A percentile compares a stretch with the other conserved stretches of the same genome.
Conservation (phyloP, 2,888 invertebrate genomes). For the Polymixis flavicincta region DNA sequence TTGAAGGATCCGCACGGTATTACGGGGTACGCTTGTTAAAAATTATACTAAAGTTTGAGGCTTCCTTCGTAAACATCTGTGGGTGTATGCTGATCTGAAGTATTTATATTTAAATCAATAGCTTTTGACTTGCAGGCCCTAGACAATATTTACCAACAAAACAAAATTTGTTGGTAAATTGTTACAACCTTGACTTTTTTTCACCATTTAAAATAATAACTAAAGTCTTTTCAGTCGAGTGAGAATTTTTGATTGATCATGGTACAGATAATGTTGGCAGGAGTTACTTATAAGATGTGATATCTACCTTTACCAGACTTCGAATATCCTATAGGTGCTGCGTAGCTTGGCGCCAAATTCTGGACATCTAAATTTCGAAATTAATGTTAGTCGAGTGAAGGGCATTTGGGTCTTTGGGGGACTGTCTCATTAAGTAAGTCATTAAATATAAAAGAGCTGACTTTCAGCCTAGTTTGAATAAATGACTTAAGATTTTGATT, state of each 20-base stretch:
- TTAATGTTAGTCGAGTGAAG: too few species aligned
- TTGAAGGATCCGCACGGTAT: constrained; percentile 75
- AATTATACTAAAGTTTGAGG: constrained; percentile 75
- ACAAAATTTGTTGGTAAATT: not conserved
- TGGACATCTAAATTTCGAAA: constrained; percentile 18
- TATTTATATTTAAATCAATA: constrained; percentile 33
- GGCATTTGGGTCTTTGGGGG: too few species aligned
- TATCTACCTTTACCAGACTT: constrained; percentile 45
- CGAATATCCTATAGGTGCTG: constrained; percentile 11
- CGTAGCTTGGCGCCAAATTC: constrained; percentile 13
- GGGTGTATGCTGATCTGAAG: constrained; percentile 27
- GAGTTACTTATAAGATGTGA: not conserved
- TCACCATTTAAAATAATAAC: not conserved
- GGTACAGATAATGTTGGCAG: not conserved
- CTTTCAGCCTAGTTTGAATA: too few species aligned
- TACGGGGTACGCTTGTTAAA: constrained; percentile 74
- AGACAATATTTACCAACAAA: not conserved
- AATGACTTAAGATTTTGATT: too few species aligned
- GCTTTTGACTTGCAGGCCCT: not conserved
- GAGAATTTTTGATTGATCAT: too few species aligned
- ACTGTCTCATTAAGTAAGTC: too few species aligned
- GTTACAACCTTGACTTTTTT: not conserved
- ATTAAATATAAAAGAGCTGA: too few species aligned
- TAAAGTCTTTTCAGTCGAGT: not conserved
- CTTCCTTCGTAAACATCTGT: constrained; percentile 69